Evolutionary conservation across 2,888 invertebrate species (phyloP), one percentile per base, ranked within the genome.

Genomic region (Lithophane semibrunnea): DNA sequence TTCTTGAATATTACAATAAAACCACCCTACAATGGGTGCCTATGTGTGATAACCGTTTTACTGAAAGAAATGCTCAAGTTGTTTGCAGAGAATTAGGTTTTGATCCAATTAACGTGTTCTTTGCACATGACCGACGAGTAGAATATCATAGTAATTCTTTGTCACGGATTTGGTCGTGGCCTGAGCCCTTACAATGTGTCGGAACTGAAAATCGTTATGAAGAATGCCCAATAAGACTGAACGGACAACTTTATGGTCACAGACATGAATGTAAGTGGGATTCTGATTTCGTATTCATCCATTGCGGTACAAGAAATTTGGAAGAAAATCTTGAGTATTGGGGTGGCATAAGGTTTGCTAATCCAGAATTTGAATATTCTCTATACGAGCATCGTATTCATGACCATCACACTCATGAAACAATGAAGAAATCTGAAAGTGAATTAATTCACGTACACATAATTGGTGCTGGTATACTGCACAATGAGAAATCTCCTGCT

Each of bases 11-110:
- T 92, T 99, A 98, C 92, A 99, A 99, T 91, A 97, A 97, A 87
- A 99, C 99, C 3, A 99, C 99, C 0, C 97, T 99, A 29, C 99
- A 99, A 91, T 99, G 99, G 99, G 98, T 99, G 56, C 99, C 99
- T 0, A 98, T 99, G 95, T 99, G 99, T 94, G 99, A 99, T 94
- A 97, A 97, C 65, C 97, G 99, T 79, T 99, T 99, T 93, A 99
- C 99, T 0, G 99, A 99, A 93, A 97, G 99, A 89, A 99, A 99
- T 92, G 99, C 99, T 8, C 98, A 99, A 97, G 99, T 99, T 0
- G 99, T 99, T 0, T 99, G 99, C 91, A 97, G 99, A 42, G 99
- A 99, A 93, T 95, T 99, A 65, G 99, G 99, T 13, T 98, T 98
- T 90, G 98, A 99, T 93, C 98, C 98, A 0, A 97, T 99, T 49